Base-by-base conservation (phyloP, 2,888 invertebrate species). In the Incurvaria masculella region DNA sequence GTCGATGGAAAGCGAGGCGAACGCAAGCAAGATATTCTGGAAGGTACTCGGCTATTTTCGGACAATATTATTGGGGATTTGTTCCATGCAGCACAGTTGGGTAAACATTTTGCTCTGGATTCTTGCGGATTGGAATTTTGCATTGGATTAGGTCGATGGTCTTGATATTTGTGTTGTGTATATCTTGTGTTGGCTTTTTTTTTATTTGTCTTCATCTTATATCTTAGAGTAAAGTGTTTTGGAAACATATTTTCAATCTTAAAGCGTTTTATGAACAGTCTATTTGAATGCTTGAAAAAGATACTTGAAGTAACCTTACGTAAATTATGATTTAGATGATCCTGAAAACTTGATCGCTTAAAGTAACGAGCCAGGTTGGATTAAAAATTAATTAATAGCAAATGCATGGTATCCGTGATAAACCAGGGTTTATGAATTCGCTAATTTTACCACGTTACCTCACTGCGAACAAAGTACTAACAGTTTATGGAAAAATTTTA, bases 1-100 rank as follows among this genome's bases (percentile, higher is more conserved):
- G 49, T 42, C 21, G 50, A 52, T 23, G 23, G 50, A 50, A 52
- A 52, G 46, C 45, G 48, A 49, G 48, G 23, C 48, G 40, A 46
- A 48, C 50, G 48, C 44, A 45, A 48, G 46, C 50, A 44, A 48
- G 44, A 19, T 52, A 48, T 50, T 50, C 46, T 47, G 43, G 19
- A 46, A 46, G 49, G 50, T 52, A 44, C 48, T 26, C 21, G 21
- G 38, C 49, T 49, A 38, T 38, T 16, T 38, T n/a, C 4, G 17
- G 17, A 38, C 4, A 38, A 16, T 16, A 3, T 4, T 38, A 38
- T 16, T 38, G 10, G n/a, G 38, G 4, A 51, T 51, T 49, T 51
- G 49, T 51, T 39, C n/a, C 43, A 44, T 47, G 42, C 44, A 40
- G 40, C 19, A 18, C 16, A 40, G 40, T 40, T 40, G 40, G 17